Evolutionary conservation across 1,140 invertebrate species (phyloP), one percentile per base, ranked within the genome.

Genomic region (Aphis craccivora): DNA sequence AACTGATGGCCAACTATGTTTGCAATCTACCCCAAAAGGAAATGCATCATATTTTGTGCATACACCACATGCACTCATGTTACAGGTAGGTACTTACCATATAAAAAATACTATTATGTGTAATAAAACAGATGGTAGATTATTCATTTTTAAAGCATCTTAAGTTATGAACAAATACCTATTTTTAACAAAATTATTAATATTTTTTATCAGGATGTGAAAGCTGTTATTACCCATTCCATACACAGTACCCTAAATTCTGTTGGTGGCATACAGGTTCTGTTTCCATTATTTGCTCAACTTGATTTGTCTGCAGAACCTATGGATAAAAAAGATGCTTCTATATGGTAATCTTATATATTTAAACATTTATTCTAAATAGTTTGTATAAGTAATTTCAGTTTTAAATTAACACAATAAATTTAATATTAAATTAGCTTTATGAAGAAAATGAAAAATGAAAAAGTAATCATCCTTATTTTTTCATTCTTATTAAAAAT

Each of bases 181-280:
- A 51, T 45, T 45, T 88, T 76, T 76, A 18, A 76, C 4, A 88
- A n/a, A 88, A 88, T 37, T 23, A 35, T 88, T 35, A 35, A 88
- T 22, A 45, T 55, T 43, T 90, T 40, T 90, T 67, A 67, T 88
- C 95, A 99, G 98, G 98, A 99, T 95, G 99, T 99, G 94, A 99
- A 99, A 96, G 98, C 99, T 94, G 98, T 99, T 94, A 98, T 99
- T 95, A 99, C 99, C 93, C 98, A 99, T 96, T 99, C 99, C 94
- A 99, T 99, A 95, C 99, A 99, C 96, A 99, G 98, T 96, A 99
- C 99, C 14, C 96, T 99, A 94, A 99, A 99, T 96, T 99, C 99
- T 60, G 98, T 99, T 95, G 99, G 99, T 93, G 99, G 99, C 91
- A 99, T 99, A 94, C 99, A 99, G 96, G 98, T 99, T 94, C 96